Evolutionary conservation across 2,888 invertebrate species (phyloP).

Genomic region (Eulithis prunata): DNA sequence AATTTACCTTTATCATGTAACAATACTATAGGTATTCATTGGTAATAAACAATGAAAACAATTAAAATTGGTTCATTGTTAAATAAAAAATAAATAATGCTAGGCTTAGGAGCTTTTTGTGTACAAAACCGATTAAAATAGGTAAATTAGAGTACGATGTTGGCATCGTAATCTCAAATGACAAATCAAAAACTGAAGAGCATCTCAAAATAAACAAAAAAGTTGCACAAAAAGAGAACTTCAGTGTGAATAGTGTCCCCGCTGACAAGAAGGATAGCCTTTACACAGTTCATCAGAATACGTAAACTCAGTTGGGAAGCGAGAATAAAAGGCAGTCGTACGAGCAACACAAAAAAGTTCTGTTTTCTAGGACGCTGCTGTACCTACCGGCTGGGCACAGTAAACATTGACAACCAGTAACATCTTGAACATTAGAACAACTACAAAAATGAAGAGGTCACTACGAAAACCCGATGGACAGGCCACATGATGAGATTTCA

Average conservation of each 20-base stretch:
- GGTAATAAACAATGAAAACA: no score
- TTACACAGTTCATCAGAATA: slow-evolving; percentile 29
- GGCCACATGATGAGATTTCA: no score
- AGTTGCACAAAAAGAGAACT: slow-evolving; percentile 11
- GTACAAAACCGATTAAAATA: no score
- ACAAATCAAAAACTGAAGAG: neutral
- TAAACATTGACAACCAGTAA: slow-evolving; percentile 13
- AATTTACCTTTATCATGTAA: slow-evolving; percentile 8
- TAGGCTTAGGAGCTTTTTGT: no score
- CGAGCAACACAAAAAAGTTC: slow-evolving; percentile 36
- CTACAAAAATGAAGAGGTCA: no score
- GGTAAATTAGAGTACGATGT: no score
- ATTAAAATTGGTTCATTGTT: neutral
- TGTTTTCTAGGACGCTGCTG: slow-evolving; percentile 24
- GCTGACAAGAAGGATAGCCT: slow-evolving; percentile 29
- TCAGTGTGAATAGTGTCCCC: slow-evolving; percentile 20
- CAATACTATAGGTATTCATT: no score
- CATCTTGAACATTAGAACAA: neutral
- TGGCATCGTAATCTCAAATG: neutral
- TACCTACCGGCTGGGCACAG: slow-evolving; percentile 13
- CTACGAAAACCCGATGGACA: no score
- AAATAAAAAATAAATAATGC: no score
- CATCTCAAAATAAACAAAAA: slow-evolving; percentile 1
- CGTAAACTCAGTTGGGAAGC: slow-evolving; percentile 37
- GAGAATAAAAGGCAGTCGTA: slow-evolving; percentile 37